phyloP scores from a whole-genome alignment of 2,797 vertebrate species.

The Peromyscus nudipes region DNA sequence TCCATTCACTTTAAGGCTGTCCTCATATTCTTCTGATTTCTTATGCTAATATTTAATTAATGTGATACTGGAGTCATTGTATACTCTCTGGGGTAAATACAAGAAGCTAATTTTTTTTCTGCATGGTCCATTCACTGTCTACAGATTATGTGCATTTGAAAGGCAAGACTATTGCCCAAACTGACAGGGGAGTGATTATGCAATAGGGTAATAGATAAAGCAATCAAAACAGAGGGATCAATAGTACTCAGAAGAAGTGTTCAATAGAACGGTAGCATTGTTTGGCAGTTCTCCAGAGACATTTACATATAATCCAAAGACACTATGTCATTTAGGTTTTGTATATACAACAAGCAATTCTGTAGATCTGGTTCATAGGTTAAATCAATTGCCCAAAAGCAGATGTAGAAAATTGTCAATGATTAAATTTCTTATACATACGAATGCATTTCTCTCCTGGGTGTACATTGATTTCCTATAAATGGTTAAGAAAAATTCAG shows the following conservation, averaged over 20 bases:
- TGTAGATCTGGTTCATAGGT: neutral
- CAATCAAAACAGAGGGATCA: neutral
- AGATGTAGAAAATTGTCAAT: neutral
- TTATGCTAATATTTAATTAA: conserved; percentile 45
- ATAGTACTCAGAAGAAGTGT: conserved; percentile 1
- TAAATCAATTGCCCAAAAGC: neutral
- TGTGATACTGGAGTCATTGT: conserved; percentile 12
- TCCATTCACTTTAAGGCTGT: conserved; percentile 15
- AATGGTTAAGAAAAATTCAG: neutral
- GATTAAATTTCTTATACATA: neutral
- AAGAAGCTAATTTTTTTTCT: conserved; percentile 8
- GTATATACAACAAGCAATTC: neutral
- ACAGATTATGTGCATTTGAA: conserved; percentile 29
- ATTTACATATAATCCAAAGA: neutral
- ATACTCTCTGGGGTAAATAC: conserved; percentile 29
- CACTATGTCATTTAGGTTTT: neutral
- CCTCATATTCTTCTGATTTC: conserved; percentile 24
- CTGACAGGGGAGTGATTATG: neutral
- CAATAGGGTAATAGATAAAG: conserved; percentile 37
- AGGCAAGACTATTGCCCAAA: neutral
- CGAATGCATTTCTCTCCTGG: neutral
- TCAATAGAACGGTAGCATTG: neutral
- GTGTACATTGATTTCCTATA: neutral
- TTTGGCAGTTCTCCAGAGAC: neutral
- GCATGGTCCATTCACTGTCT: neutral